These are phyloP conservation scores for Mastigias papua DNA, from an alignment of 30 jellyfish, hydroid and myxozoan genomes.

Conservation along the genomic window DNA sequence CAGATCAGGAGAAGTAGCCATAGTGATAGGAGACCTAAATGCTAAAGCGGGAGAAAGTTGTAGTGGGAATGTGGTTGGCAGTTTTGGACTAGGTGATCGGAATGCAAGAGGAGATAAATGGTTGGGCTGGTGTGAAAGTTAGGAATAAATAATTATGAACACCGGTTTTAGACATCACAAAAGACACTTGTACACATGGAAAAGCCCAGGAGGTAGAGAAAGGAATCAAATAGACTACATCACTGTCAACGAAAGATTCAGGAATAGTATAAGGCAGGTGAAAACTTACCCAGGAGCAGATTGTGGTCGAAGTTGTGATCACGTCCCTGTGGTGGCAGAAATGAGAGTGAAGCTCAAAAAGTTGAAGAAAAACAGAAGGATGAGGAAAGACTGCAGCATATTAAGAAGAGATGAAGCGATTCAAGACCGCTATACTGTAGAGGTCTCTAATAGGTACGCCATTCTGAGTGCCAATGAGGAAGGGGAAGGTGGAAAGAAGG, in stretches of 20 bases:
- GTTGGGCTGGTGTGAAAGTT: not conserved
- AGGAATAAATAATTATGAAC: slow-evolving; percentile 2
- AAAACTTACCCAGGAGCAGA: slow-evolving; percentile 33
- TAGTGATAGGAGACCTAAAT: slow-evolving; percentile 31
- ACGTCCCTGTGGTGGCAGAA: slow-evolving; percentile 1
- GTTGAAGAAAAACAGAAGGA: not conserved
- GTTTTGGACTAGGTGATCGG: slow-evolving; percentile 13
- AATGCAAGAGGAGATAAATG: slow-evolving; percentile 19
- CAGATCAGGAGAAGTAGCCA: slow-evolving; percentile 14
- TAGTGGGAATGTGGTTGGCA: not conserved
- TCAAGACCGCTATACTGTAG: not conserved
- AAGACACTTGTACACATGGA: slow-evolving; percentile 14
- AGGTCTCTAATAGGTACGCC: not conserved
- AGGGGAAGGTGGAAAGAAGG: no score
- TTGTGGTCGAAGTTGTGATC: not conserved
- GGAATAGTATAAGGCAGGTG: slow-evolving; percentile 7
- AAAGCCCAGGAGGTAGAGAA: slow-evolving; percentile 18
- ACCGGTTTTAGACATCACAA: not conserved
- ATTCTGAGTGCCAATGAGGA: no score
- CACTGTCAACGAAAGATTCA: slow-evolving; percentile 21
- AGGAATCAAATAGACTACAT: slow-evolving; percentile 36
- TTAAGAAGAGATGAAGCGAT: not conserved
- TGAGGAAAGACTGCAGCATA: not conserved
- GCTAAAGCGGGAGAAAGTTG: slow-evolving; percentile 14
- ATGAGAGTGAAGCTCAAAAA: not conserved